These are phyloP conservation scores for Tetragonula clypearis DNA, from an alignment of 1,140 invertebrate genomes.

Conservation along the genomic window DNA sequence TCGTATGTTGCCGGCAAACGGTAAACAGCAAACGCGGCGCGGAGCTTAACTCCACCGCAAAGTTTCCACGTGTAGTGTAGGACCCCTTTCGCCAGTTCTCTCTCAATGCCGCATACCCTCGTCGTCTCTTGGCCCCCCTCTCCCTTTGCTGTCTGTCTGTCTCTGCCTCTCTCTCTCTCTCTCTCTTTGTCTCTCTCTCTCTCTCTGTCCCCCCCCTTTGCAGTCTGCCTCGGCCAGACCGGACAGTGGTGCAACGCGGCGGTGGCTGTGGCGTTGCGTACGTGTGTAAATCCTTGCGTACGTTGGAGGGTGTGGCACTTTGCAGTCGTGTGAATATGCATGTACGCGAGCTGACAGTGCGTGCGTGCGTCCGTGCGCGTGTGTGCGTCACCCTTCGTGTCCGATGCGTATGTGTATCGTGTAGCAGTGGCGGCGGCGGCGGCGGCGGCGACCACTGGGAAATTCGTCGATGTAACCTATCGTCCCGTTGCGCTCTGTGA, in stretches of 20 bases:
- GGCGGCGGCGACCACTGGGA: slow-evolving; percentile 34
- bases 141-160: neutral
- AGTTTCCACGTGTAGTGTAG: slow-evolving; percentile 64
- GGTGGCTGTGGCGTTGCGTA: slow-evolving; percentile 64
- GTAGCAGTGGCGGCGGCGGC: neutral
- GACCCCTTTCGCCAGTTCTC: neutral
- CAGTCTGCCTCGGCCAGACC: slow-evolving; percentile 40
- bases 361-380: neutral
- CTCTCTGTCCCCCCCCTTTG: too few relatives aligned
- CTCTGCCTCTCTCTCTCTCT: neutral
- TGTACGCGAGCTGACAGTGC: slow-evolving; percentile 38
- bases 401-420: neutral
- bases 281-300: slow-evolving; percentile 63
- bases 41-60: slow-evolving; percentile 67
- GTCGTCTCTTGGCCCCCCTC: slow-evolving; percentile 8
- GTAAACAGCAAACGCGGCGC: slow-evolving; percentile 63
- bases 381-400: slow-evolving; percentile 12
- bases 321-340: slow-evolving; percentile 63
- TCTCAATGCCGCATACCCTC: neutral
- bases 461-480: slow-evolving; percentile 37
- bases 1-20: slow-evolving; percentile 66
- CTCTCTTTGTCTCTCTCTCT: neutral
- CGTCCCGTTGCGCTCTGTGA: slow-evolving; percentile 22
- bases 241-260: slow-evolving; percentile 58
- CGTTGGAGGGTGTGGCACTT: slow-evolving; percentile 65